Base-by-base conservation (phyloP, 2,888 invertebrate genomes). In the Hemithea aestivaria region DNA sequence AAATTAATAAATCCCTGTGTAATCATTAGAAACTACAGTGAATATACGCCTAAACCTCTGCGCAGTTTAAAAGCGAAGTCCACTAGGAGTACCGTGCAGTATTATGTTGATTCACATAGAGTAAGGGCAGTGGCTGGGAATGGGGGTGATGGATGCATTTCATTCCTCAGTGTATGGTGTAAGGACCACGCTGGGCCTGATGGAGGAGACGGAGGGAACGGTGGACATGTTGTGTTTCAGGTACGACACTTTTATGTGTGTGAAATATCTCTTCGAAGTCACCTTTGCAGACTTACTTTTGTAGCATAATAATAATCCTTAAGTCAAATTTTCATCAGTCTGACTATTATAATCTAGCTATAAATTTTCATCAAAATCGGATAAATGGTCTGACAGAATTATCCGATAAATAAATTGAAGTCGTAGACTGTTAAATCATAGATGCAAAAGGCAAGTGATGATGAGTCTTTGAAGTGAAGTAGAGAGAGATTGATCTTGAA, bases 191-290 rank as follows among this genome's bases (percentile, higher is more conserved):
- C 96, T 0, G 98, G 98, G 0, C 98, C 98, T 0, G 96, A 97
- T 74, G 98, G 98, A 0, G 99, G 98, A 0, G 97, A 99, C 73
- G 99, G 99, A 0, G 99, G 99, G 0, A 91, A 95, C 66, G 98
- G 98, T 0, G 98, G 96, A 0, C 98, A 99, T 81, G 93, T 99
- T 1, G 90, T 98, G 36, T 94, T 98, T 45, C 77, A 80, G 61
- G 83, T 83, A 28, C 45, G n/a, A 21, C 1, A 37, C 35, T 40
- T 33, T 40, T 28, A 43, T 40, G 41, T 42, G n/a, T n/a, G n/a
- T n/a, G n/a, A n/a, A n/a, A n/a, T n/a, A n/a, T n/a, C n/a, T n/a
- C n/a, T n/a, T n/a, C n/a, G n/a, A n/a, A n/a, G n/a, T n/a, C n/a
- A n/a, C n/a, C n/a, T n/a, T n/a, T n/a, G n/a, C n/a, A n/a, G n/a